A percentile compares a stretch with the other conserved stretches of the same genome.
Evolutionary conservation across 2,113 vertebrate species (phyloP).

Genomic region (Donacobius atricapilla): DNA sequence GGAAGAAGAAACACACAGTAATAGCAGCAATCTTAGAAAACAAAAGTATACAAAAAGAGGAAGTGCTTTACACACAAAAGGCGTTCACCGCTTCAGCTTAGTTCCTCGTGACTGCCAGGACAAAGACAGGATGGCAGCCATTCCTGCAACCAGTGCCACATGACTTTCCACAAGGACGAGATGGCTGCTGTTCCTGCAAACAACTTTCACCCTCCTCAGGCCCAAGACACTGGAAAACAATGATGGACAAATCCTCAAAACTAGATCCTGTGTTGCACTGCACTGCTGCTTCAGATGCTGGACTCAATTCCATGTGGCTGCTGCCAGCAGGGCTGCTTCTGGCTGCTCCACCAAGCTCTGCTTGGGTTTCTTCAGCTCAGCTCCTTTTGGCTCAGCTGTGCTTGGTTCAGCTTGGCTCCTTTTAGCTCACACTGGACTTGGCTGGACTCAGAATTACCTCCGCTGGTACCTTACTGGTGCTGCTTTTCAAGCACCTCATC

Average conservation of each 20-base stretch:
- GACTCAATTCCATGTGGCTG: fast-evolving
- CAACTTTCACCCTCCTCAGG: not conserved
- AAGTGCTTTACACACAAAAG: not conserved
- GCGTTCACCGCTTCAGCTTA: not conserved
- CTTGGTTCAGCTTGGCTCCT: not conserved
- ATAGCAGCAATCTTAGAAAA: not conserved
- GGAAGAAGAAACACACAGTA: not conserved
- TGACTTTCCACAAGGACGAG: not conserved
- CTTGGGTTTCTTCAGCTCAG: not conserved
- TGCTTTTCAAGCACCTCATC: not conserved
- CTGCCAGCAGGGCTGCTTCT: no score
- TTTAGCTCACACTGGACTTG: fast-evolving
- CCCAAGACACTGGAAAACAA: not conserved
- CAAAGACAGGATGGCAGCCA: fast-evolving
- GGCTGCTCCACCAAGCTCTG: not conserved
- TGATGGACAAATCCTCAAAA: not conserved
- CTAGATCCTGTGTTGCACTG: fast-evolving
- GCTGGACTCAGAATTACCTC: not conserved
- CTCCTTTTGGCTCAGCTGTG: not conserved
- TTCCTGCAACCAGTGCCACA: not conserved
- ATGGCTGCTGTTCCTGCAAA: fast-evolving
- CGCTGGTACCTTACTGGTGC: no score
- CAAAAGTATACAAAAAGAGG: not conserved
- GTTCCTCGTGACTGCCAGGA: fast-evolving
- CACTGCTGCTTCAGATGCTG: not conserved